A percentile compares a stretch with the other conserved stretches of the same genome.
phyloP scores from a whole-genome alignment of 2,888 invertebrate genomes.

The Augiades crinisus region DNA sequence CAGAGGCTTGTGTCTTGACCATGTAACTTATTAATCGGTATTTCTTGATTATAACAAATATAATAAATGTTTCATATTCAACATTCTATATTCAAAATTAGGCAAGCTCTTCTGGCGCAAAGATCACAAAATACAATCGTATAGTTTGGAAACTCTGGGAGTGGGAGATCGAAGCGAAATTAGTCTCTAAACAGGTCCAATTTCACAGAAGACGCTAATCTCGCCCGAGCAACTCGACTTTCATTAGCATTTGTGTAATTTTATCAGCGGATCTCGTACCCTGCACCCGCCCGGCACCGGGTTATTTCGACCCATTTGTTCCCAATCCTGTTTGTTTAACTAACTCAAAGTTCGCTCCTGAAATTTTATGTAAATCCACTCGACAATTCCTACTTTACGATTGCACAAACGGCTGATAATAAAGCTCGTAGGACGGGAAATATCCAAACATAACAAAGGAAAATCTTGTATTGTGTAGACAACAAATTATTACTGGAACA shows the following conservation, averaged over 20 bases:
- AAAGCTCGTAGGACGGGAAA: conserved; percentile 24
- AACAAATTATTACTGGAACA: conserved; percentile 14
- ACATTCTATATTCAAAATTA: too few relatives aligned
- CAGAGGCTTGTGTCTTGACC: too few relatives aligned
- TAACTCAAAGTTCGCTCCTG: conserved; percentile 36
- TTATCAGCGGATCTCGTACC: conserved; percentile 54
- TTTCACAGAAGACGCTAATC: conserved; percentile 65
- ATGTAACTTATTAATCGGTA: too few relatives aligned
- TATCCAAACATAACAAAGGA: conserved; percentile 17
- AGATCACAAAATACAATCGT: conserved; percentile 20
- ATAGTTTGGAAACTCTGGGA: conserved; percentile 29
- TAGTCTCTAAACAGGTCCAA: conserved; percentile 58
- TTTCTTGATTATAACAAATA: too few relatives aligned
- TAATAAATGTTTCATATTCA: too few relatives aligned
- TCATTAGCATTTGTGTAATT: conserved; percentile 76
- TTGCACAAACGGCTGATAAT: conserved; percentile 25
- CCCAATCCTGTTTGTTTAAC: conserved; percentile 48
- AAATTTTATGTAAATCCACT: conserved; percentile 29
- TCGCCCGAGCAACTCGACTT: conserved; percentile 56
- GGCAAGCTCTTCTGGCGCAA: conserved; percentile 4
- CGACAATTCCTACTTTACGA: conserved; percentile 27
- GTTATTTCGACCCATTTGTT: conserved; percentile 53
- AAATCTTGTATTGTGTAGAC: conserved; percentile 21
- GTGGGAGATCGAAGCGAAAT: conserved; percentile 44
- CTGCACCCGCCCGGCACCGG: conserved; percentile 28